Percentiles rank a stretch among this genome's conserved stretches.
phyloP scores from a whole-genome alignment of 2,888 invertebrate genomes.

The Aporophyla lueneburgensis region DNA sequence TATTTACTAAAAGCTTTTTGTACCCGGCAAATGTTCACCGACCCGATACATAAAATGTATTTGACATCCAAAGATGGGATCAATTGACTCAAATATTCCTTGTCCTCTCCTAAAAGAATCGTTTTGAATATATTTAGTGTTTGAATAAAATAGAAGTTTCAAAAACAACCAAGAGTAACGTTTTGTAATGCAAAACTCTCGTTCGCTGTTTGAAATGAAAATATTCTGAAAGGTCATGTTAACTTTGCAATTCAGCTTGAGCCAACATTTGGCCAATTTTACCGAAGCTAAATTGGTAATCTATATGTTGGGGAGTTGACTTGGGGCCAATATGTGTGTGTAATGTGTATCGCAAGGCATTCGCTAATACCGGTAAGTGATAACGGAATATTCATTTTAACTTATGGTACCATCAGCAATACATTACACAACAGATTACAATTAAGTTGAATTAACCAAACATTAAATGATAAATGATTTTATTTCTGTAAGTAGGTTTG shows the following conservation, averaged over 20 bases:
- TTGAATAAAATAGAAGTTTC: slow-evolving; percentile 39
- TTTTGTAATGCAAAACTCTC: slow-evolving; percentile 35
- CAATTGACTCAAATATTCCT: slow-evolving; percentile 68
- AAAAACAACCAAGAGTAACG: background rate
- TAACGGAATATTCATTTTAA: slow-evolving; percentile 53
- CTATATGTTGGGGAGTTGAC: slow-evolving; percentile 27
- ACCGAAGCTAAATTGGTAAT: slow-evolving; percentile 28
- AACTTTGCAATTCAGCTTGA: slow-evolving; percentile 10
- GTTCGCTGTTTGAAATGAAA: slow-evolving; percentile 13
- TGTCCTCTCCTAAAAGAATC: slow-evolving; percentile 40
- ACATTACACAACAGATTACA: background rate
- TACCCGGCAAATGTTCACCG: slow-evolving; percentile 65
- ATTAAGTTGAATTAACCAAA: too few relatives aligned
- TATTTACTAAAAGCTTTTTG: slow-evolving; percentile 71
- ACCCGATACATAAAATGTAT: slow-evolving; percentile 69
- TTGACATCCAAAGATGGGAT: slow-evolving; percentile 68
- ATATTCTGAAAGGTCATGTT: slow-evolving; percentile 30
- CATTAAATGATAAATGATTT: too few relatives aligned
- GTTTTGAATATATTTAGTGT: slow-evolving; percentile 44
- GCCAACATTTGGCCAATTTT: slow-evolving; percentile 20
- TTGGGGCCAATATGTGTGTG: slow-evolving; percentile 27
- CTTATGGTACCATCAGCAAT: slow-evolving; percentile 4
- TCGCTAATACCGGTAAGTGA: slow-evolving; percentile 37
- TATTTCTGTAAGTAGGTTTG: too few relatives aligned
- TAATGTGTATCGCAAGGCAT: slow-evolving; percentile 18